Evolutionary conservation across 2,888 invertebrate genomes (phyloP).

Genomic region (Drosophila melanocephala): DNA sequence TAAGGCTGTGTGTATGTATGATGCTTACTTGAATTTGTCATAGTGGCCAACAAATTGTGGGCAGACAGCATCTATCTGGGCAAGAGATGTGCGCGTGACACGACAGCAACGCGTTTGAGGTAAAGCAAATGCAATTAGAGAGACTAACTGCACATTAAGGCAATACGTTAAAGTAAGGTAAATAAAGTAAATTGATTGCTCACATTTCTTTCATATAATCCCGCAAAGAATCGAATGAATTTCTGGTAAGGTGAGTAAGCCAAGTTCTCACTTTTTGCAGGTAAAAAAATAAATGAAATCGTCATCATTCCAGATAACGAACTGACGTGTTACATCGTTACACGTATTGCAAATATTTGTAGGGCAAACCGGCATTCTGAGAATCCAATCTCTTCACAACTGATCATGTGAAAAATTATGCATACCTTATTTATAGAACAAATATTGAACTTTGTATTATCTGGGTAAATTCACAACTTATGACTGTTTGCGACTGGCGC

Average conservation of each 20-base stretch:
- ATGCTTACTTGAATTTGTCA: conserved; percentile 69
- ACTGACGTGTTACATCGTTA: background rate
- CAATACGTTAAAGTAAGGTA: background rate
- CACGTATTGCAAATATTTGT: conserved; percentile 16
- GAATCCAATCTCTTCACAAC: background rate
- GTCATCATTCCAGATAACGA: background rate
- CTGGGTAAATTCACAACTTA: background rate
- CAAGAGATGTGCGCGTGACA: conserved; percentile 38
- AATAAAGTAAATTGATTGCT: background rate
- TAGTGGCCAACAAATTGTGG: conserved; percentile 67
- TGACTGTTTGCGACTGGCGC: background rate
- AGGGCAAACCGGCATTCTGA: background rate
- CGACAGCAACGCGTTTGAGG: background rate
- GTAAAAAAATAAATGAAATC: background rate
- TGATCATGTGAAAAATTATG: background rate
- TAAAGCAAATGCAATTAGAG: background rate
- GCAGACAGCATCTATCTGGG: conserved; percentile 52
- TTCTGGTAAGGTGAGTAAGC: background rate
- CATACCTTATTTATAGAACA: background rate
- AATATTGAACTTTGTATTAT: background rate
- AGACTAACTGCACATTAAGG: background rate
- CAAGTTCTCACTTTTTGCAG: background rate
- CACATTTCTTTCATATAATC: background rate
- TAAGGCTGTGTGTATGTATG: conserved; percentile 24
- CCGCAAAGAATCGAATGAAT: background rate